phyloP scores from a whole-genome alignment of 2,888 invertebrate genomes.

The Anaspis maculata region DNA sequence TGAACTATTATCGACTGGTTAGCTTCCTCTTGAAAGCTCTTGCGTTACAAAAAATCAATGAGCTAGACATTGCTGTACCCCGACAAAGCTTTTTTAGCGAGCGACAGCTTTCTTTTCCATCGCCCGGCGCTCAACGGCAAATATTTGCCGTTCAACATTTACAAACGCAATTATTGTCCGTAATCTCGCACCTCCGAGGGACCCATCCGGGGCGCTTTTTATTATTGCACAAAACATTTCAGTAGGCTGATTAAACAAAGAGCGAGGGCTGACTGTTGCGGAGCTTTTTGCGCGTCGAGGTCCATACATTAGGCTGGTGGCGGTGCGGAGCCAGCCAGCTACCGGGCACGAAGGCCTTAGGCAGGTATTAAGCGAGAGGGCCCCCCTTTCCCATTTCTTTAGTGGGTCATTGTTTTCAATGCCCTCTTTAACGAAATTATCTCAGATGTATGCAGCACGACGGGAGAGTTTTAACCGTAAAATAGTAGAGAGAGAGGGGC shows the following conservation, averaged over 20 bases:
- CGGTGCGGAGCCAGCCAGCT: too few species aligned
- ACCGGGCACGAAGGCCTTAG: constrained; percentile 2
- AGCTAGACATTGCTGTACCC: too few species aligned
- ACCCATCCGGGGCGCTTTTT: constrained; percentile 12
- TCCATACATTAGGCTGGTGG: constrained; percentile 18
- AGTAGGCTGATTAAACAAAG: constrained; percentile 23
- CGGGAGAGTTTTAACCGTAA: too few species aligned
- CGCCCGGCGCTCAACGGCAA: too few species aligned
- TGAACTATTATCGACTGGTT: too few species aligned
- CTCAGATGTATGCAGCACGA: constrained; percentile 22
- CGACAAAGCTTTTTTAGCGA: too few species aligned
- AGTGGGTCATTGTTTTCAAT: constrained; percentile 25
- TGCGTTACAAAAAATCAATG: too few species aligned
- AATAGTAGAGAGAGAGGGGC: constrained; percentile 20
- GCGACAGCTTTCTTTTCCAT: too few species aligned
- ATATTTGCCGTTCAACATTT: too few species aligned
- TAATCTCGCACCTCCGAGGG: constrained; percentile 7
- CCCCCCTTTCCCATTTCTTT: constrained; percentile 21
- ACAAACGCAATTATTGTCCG: constrained; percentile 8
- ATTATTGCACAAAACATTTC: constrained; percentile 20
- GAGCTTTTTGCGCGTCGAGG: constrained; percentile 21
- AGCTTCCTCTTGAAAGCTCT: too few species aligned
- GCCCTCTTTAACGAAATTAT: constrained; percentile 24
- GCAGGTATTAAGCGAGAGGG: constrained; percentile 22
- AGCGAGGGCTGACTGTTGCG: constrained; percentile 16